Conservation (phyloP, 2,797 vertebrate species). For the Petrocephalus schoutedeni region DNA sequence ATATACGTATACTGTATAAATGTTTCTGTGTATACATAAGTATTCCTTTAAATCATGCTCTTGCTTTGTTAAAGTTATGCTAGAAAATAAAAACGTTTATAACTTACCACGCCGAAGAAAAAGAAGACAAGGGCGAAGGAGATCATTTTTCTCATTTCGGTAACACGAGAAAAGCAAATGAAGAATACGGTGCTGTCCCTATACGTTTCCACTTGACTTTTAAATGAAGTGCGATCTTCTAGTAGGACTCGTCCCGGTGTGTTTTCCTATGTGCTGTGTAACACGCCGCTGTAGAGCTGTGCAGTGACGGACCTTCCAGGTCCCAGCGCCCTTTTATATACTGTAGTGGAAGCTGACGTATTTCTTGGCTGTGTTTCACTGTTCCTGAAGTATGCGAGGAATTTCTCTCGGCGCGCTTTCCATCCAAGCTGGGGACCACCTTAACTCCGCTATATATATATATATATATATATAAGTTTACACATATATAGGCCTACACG, state of each 20-base stretch:
- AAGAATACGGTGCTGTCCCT: not conserved
- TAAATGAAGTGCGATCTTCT: not conserved
- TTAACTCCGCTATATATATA: constrained; percentile 58
- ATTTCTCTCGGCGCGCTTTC: constrained; percentile 67
- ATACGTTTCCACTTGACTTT: not conserved
- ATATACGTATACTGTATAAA: not conserved
- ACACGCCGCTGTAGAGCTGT: constrained; percentile 19
- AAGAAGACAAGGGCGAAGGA: constrained; percentile 29
- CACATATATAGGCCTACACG: not conserved
- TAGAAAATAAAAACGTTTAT: not conserved
- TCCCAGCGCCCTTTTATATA: constrained; percentile 65
- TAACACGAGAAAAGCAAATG: not conserved
- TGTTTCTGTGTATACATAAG: not conserved
- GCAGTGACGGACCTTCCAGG: constrained; percentile 45
- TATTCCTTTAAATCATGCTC: not conserved
- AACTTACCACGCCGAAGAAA: constrained; percentile 44
- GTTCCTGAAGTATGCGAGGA: constrained; percentile 77
- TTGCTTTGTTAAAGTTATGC: not conserved
- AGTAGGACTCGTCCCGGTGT: not conserved
- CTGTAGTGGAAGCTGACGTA: constrained; percentile 66
- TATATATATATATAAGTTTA: constrained; percentile 33
- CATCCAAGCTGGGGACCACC: constrained; percentile 70
- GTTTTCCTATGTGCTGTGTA: constrained; percentile 5
- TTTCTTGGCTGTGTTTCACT: constrained; percentile 63
- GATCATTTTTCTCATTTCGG: constrained; percentile 19